Base-by-base conservation (phyloP, 1,140 invertebrate genomes). In the Maniola jurtina region DNA sequence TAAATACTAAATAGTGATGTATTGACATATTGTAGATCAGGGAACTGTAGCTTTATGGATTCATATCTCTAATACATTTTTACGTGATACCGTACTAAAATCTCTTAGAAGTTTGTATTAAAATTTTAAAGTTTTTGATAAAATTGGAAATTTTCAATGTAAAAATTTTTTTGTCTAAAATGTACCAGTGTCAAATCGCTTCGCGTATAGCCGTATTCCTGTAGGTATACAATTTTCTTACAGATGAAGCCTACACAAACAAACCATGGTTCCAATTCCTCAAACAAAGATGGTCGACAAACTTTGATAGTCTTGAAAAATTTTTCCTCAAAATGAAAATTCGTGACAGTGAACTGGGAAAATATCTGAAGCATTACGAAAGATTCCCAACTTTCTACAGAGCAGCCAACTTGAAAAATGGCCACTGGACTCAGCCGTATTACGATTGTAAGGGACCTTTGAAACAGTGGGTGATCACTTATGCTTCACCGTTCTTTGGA, bases 401-500 rank as follows among this genome's bases (percentile, higher is more conserved):
- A 9, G 97, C 96, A 54, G 97, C 97, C 48, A 96, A 94, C 80
- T 80, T 98, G 65, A 93, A 95, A 62, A 96, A 99, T 86, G 98
- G 98, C 8, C 95, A 96, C 83, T 99, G 98, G 98, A 95, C 96
- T 48, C 91, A 94, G 74, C 98, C 98, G 4, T 97, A 97, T 81
- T 99, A 96, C 86, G 98, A 99, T 92, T 99, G 98, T 92, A 92
- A 96, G 77, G 97, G 97, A 45, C 96, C 96, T 91, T 92, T 96
- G 52, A 96, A 97, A 77, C 97, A 97, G 91, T 99, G 98, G 98
- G 93, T 99, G 71, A 94, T 99, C 70, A 98, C 97, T 45, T 99
- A 99, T 92, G 95, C 96, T 58, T 95, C 95, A 60, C 98, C 98
- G 60, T 99, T 99, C 93, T 99, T 99, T 89, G 98, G 98, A 61